phyloP scores from a whole-genome alignment of 1,140 invertebrate genomes.

The Calosoma granatense region DNA sequence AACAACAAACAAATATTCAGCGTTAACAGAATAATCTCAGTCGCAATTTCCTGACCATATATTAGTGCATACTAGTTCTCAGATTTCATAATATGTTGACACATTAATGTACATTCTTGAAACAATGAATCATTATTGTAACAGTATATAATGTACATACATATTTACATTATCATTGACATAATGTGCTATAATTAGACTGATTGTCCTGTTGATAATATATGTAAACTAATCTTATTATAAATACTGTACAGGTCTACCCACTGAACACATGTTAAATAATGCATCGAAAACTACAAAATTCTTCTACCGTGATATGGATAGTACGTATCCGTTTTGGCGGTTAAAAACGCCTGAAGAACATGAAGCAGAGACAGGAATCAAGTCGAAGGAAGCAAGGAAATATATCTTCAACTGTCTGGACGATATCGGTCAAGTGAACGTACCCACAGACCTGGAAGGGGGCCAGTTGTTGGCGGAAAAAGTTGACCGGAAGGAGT shows the following conservation, averaged over 20 bases:
- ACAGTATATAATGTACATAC: too few species aligned
- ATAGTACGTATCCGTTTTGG: conserved; percentile 96
- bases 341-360: conserved; percentile 95
- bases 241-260: conserved; percentile 51
- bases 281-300: conserved; percentile 96
- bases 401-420: conserved; percentile 99
- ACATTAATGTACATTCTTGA: neutral
- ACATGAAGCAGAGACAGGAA: conserved; percentile 94
- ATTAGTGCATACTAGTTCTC: too few species aligned
- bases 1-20: too few species aligned
- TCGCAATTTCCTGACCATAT: too few species aligned
- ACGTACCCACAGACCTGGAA: conserved; percentile 93
- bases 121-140: neutral
- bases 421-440: conserved; percentile 97
- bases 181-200: too few species aligned
- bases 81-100: too few species aligned
- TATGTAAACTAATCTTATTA: neutral
- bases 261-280: conserved; percentile 98
- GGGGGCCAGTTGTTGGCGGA: conserved; percentile 90
- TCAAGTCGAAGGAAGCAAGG: conserved; percentile 97
- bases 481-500: conserved; percentile 91
- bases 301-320: conserved; percentile 96
- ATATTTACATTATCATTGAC: too few species aligned
- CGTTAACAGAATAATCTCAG: neutral
- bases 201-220: too few species aligned